Evolutionary conservation across 2,113 vertebrate genomes (phyloP).

Genomic region (Elanus axillaris): DNA sequence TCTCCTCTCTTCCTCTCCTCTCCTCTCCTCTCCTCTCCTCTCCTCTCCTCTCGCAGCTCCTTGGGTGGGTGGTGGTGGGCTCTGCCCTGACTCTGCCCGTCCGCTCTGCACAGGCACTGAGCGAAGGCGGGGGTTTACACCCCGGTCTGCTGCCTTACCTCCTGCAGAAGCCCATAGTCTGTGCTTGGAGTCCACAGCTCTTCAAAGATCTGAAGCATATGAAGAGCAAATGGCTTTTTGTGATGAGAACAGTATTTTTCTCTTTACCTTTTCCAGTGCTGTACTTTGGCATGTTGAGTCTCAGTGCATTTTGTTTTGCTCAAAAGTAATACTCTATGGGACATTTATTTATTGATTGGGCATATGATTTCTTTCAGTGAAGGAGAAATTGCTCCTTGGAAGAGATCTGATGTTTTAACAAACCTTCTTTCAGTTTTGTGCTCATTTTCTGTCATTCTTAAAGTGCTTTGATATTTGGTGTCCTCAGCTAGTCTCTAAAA

Average conservation of each 20-base stretch:
- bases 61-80: background rate
- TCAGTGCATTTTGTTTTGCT: background rate
- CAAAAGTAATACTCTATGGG: background rate
- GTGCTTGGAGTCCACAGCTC: background rate
- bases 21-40: background rate
- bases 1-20: background rate
- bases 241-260: background rate
- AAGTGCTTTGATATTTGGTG: background rate
- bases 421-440: background rate
- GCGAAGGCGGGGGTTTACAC: background rate
- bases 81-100: background rate
- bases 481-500: background rate
- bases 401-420: background rate
- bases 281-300: background rate
- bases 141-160: background rate
- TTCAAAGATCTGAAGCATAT: background rate
- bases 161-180: background rate
- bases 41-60: background rate
- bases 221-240: background rate
- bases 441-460: background rate
- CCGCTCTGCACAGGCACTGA: background rate
- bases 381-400: background rate
- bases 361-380: background rate
- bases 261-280: background rate
- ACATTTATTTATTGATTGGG: background rate